A percentile compares a stretch with the other conserved stretches of the same genome.
phyloP scores from a whole-genome alignment of 2,888 invertebrate genomes.

The Drosophila mercatorum region DNA sequence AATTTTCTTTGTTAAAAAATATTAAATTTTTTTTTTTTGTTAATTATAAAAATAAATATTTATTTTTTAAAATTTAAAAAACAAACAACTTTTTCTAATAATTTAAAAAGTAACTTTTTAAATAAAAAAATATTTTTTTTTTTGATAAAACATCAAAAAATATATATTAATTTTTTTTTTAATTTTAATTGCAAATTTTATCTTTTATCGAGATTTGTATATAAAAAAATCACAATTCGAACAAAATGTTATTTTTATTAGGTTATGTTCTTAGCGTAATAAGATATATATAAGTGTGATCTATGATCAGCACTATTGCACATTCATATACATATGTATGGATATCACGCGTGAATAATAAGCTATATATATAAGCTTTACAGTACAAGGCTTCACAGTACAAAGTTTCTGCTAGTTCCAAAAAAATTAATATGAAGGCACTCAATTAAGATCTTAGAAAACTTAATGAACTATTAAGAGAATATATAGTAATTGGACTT shows the following conservation, averaged over 20 bases:
- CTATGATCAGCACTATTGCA: slow-evolving; percentile 35
- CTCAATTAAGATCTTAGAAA: slow-evolving; percentile 4
- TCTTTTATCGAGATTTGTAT: no score
- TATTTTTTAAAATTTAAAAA: no score
- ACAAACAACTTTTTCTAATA: no score
- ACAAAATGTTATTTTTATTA: not conserved
- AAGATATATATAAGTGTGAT: slow-evolving; percentile 14
- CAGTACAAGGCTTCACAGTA: slow-evolving; percentile 13
- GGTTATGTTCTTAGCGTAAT: slow-evolving; percentile 5
- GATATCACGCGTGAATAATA: slow-evolving; percentile 28
- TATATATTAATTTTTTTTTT: no score
- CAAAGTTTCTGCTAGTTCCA: slow-evolving; percentile 3
- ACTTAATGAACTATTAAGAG: slow-evolving; percentile 21
- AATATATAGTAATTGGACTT: no score
- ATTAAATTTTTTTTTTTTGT: no score
- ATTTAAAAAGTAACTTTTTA: no score
- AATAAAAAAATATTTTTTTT: no score
- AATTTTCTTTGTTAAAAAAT: no score
- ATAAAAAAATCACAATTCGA: not conserved
- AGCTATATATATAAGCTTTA: slow-evolving; percentile 13
- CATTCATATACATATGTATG: not conserved
- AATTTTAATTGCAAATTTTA: no score
- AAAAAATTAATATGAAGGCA: slow-evolving; percentile 22
- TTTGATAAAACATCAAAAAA: no score
- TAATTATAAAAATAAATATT: no score